These are phyloP conservation scores for Chionoecetes opilio DNA, from an alignment of 1,140 invertebrate species.

Conservation along the genomic window DNA sequence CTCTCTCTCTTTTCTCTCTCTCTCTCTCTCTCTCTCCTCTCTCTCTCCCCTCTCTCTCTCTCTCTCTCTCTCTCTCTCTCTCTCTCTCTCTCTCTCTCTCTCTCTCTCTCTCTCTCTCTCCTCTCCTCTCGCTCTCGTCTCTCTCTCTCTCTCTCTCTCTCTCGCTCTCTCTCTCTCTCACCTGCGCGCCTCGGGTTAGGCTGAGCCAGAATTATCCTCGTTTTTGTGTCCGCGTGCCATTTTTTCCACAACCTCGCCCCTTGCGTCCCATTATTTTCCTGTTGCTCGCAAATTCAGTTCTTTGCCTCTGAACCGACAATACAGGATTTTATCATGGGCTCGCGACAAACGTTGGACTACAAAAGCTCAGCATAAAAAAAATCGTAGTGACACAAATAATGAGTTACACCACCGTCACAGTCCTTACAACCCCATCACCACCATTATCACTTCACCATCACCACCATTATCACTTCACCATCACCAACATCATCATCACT, in stretches of 20 bases:
- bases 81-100: not conserved
- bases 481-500: not conserved
- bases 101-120: too few species aligned
- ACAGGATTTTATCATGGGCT: not conserved
- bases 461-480: not conserved
- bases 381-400: not conserved
- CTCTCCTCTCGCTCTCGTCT: too few species aligned
- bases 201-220: slow-evolving; percentile 16
- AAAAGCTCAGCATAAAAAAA: not conserved
- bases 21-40: too few species aligned
- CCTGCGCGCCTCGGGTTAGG: slow-evolving; percentile 11
- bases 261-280: not conserved
- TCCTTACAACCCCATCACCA: not conserved
- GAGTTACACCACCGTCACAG: not conserved
- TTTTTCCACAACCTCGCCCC: not conserved
- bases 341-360: not conserved
- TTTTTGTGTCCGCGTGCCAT: not conserved
- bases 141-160: too few species aligned
- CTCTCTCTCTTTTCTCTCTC: too few species aligned
- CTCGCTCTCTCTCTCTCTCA: not conserved
- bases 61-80: too few species aligned
- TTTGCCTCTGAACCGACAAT: not conserved
- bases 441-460: not conserved
- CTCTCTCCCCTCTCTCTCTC: slow-evolving; percentile 1
- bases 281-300: not conserved